Evolutionary conservation across 1,140 invertebrate species (phyloP).

Genomic region (Batillaria attramentaria): DNA sequence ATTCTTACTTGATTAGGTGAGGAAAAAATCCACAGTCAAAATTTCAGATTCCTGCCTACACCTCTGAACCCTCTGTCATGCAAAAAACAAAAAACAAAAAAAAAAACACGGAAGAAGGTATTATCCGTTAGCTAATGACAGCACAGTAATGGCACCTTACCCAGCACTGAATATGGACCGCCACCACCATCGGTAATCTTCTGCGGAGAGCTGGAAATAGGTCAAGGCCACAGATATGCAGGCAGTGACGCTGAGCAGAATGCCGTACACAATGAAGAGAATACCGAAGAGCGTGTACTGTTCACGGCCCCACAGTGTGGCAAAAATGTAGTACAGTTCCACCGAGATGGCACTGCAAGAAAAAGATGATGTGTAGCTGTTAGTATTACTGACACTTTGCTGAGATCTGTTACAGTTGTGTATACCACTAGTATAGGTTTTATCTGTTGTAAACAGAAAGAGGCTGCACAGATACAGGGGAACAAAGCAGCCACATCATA

Average conservation of each 20-base stretch:
- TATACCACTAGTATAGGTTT: no score
- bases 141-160: conserved; percentile 55
- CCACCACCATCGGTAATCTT: conserved; percentile 78
- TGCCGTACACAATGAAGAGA: conserved; percentile 74
- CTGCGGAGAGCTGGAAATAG: conserved; percentile 75
- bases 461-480: no score
- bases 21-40: not conserved
- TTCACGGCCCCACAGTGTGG: conserved; percentile 76
- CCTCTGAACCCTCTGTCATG: not conserved
- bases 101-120: not conserved
- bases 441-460: no score
- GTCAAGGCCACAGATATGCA: conserved; percentile 75
- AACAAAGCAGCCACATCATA: no score
- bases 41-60: not conserved
- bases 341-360: conserved; percentile 75
- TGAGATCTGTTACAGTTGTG: no score
- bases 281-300: conserved; percentile 75
- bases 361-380: no score
- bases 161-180: conserved; percentile 73
- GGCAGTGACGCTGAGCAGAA: conserved; percentile 74
- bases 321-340: conserved; percentile 76
- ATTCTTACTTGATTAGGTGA: no score
- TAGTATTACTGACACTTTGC: no score
- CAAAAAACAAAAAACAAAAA: not conserved
- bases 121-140: not conserved